Percentiles rank a stretch among this genome's conserved stretches.
These are phyloP conservation scores for Gnathonemus echidnorhynchus DNA, from an alignment of 2,113 vertebrate species.

Conservation along the genomic window DNA sequence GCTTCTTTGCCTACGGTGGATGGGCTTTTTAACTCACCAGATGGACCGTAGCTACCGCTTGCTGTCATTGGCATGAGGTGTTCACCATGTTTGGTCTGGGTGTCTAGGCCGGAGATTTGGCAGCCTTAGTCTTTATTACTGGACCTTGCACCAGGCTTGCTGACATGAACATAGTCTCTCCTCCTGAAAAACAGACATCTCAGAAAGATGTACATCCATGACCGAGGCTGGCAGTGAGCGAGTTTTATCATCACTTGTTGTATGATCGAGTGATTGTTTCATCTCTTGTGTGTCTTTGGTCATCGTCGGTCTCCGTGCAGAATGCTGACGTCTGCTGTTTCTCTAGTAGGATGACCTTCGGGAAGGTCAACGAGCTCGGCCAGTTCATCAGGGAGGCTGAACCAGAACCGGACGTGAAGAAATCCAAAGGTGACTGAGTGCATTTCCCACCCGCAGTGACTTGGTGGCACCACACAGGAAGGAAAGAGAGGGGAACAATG, in stretches of 20 bases:
- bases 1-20: not conserved
- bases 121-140: not conserved
- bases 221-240: not conserved
- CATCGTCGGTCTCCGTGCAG: not conserved
- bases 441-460: not conserved
- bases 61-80: not conserved
- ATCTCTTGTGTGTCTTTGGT: not conserved
- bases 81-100: not conserved
- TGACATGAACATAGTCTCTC: not conserved
- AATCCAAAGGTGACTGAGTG: slow-evolving; percentile 78
- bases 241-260: not conserved
- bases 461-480: not conserved
- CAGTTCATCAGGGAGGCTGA: slow-evolving; percentile 97
- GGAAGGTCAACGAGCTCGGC: slow-evolving; percentile 91
- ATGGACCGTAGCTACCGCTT: not conserved
- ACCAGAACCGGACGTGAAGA: slow-evolving; percentile 95
- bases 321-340: slow-evolving; percentile 30
- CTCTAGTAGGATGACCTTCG: slow-evolving; percentile 91
- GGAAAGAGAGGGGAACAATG: not conserved
- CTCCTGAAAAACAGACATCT: not conserved
- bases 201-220: not conserved
- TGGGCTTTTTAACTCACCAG: not conserved
- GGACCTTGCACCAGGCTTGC: not conserved
- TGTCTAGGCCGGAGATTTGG: not conserved
- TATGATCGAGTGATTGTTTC: not conserved